Conservation (phyloP, 2,113 vertebrate species). For the Pogonocichla stellata region DNA sequence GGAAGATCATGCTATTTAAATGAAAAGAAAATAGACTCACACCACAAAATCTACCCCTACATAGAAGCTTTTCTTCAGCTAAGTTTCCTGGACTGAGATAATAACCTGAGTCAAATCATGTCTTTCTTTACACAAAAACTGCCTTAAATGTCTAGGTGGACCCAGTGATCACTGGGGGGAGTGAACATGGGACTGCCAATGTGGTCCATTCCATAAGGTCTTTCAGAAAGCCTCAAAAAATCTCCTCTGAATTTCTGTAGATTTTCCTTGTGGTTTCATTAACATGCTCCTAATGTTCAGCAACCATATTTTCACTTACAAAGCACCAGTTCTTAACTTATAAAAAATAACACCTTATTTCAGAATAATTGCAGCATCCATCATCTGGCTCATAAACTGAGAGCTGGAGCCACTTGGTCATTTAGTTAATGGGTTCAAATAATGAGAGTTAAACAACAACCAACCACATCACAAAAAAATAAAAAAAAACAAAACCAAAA, state of each 20-base stretch:
- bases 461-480: background rate
- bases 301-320: background rate
- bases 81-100: background rate
- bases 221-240: background rate
- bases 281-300: background rate
- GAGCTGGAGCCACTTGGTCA: background rate
- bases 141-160: background rate
- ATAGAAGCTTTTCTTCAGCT: background rate
- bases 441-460: slow-evolving; percentile 16
- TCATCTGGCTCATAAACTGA: background rate
- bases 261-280: background rate
- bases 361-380: slow-evolving; percentile 32
- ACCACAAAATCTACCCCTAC: background rate
- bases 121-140: no score
- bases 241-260: background rate
- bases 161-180: rapidly evolving
- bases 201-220: background rate
- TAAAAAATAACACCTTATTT: slow-evolving; percentile 15
- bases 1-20: background rate
- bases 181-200: background rate
- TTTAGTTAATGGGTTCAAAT: slow-evolving; percentile 25
- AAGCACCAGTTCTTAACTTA: background rate
- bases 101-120: background rate
- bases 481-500: no score
- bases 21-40: background rate